Conservation (phyloP, 2,113 vertebrate species). For the Semnornis frantzii region DNA sequence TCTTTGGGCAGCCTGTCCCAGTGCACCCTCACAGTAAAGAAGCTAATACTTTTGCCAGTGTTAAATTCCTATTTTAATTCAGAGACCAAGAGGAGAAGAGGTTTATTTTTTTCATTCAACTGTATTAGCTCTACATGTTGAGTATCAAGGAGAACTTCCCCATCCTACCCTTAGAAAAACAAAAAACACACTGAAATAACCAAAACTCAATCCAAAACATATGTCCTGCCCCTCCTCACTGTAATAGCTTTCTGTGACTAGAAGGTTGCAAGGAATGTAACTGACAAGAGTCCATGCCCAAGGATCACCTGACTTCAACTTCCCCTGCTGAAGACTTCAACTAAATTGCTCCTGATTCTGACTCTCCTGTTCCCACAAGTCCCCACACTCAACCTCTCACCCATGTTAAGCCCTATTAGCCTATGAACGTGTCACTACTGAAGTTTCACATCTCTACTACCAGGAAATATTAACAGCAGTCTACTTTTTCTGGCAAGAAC, state of each 20-base stretch:
- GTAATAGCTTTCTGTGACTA: not conserved
- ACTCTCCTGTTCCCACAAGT: too few relatives aligned
- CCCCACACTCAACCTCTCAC: not conserved
- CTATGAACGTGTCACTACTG: not conserved
- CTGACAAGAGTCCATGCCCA: not conserved
- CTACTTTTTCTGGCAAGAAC: not conserved
- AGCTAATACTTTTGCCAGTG: not conserved
- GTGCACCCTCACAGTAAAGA: too few relatives aligned
- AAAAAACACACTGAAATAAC: not conserved
- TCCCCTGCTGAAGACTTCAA: not conserved
- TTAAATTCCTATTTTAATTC: not conserved
- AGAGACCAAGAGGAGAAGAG: not conserved
- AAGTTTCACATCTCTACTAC: not conserved
- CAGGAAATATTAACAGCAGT: not conserved
- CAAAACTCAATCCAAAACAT: not conserved
- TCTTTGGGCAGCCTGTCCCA: too few relatives aligned
- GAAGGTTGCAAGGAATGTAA: not conserved
- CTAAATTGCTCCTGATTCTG: not conserved
- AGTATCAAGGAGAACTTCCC: not conserved
- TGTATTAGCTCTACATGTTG: not conserved
- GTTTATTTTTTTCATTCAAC: not conserved
- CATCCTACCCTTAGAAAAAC: not conserved
- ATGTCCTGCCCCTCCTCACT: rapidly evolving
- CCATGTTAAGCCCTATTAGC: not conserved
- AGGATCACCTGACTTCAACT: not conserved